Conservation (phyloP, 2,888 invertebrate genomes). For the Carpatolechia fugitivella region DNA sequence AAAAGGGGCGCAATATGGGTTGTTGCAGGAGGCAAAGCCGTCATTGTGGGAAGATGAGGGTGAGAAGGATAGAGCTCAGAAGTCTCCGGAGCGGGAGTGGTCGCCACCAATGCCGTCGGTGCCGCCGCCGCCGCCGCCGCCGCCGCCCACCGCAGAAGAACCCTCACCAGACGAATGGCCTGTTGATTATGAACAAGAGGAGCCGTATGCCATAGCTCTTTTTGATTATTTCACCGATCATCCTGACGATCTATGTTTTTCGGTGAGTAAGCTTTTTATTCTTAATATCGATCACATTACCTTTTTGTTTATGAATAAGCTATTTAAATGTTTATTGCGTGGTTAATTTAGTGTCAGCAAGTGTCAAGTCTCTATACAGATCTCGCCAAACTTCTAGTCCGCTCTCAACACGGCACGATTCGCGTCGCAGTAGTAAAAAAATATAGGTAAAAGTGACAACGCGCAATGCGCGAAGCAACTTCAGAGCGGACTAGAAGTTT, state of each 20-base stretch:
- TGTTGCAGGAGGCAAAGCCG: slow-evolving; percentile 53
- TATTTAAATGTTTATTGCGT: too few species aligned
- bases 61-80: slow-evolving; percentile 50
- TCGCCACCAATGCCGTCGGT: slow-evolving; percentile 90
- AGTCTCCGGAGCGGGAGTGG: slow-evolving; percentile 61
- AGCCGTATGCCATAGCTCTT: slow-evolving; percentile 87
- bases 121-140: slow-evolving; percentile 88
- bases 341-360: too few species aligned
- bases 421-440: too few species aligned
- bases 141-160: slow-evolving; percentile 52
- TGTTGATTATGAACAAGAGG: slow-evolving; percentile 39
- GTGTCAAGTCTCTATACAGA: too few species aligned
- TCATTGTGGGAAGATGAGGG: slow-evolving; percentile 55
- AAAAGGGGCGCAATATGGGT: neutral
- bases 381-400: too few species aligned
- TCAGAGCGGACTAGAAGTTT: too few species aligned
- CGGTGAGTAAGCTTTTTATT: slow-evolving; percentile 74
- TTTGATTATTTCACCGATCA: slow-evolving; percentile 88
- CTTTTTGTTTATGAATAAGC: too few species aligned
- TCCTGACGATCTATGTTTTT: slow-evolving; percentile 88
- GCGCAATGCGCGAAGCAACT: too few species aligned
- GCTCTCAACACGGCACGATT: too few species aligned
- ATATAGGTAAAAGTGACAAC: too few species aligned
- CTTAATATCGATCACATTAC: too few species aligned
- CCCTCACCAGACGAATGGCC: slow-evolving; percentile 29